Conservation (phyloP, 2,113 vertebrate genomes). For the Ciconia boyciana region DNA sequence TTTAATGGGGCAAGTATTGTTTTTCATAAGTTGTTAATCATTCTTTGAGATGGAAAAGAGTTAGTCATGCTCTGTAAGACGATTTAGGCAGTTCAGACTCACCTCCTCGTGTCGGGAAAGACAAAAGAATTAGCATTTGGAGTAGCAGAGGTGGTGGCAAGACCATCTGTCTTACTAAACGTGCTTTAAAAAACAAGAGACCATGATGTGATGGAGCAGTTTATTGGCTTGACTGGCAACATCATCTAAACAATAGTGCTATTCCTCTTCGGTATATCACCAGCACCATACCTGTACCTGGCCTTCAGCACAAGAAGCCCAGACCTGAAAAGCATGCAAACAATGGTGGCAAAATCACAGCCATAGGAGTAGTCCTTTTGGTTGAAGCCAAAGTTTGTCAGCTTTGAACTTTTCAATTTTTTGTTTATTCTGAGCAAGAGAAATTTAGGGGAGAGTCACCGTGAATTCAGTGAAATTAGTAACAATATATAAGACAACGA, state of each 20-base stretch:
- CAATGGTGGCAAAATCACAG: too few relatives aligned
- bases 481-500: neutral
- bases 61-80: neutral
- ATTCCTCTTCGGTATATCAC: accelerated
- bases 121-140: neutral
- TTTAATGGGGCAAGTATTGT: neutral
- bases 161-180: neutral
- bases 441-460: neutral
- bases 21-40: neutral
- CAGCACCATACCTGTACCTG: neutral
- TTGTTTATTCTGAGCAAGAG: neutral
- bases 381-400: neutral
- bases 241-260: neutral
- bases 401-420: neutral
- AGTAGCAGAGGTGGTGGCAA: neutral
- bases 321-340: neutral
- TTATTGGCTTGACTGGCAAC: neutral
- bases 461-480: neutral
- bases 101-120: accelerated
- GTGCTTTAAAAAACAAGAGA: neutral
- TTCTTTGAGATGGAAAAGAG: neutral
- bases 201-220: neutral
- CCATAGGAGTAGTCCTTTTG: neutral
- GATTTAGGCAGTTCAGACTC: neutral
- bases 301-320: neutral